Evolutionary conservation across 2,797 vertebrate genomes (phyloP).

Genomic region (Enteromius trimaculatus): DNA sequence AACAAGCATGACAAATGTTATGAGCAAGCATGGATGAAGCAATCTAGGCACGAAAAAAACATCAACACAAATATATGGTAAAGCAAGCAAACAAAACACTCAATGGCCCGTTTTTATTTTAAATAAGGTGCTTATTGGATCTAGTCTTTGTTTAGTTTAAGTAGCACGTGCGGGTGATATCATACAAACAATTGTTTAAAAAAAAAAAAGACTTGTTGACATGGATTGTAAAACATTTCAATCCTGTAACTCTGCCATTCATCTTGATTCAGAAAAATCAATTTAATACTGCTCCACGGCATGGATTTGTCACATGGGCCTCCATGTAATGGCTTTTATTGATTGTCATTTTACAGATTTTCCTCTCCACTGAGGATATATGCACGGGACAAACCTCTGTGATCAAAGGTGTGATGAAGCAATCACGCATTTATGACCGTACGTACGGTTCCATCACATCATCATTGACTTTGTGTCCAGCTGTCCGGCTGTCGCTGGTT

Average conservation of each 20-base stretch:
- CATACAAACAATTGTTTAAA: not conserved
- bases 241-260: constrained; percentile 3
- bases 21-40: not conserved
- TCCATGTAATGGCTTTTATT: constrained; percentile 43
- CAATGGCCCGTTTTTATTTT: not conserved
- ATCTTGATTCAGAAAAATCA: constrained; percentile 41
- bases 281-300: constrained; percentile 7
- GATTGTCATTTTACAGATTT: constrained; percentile 45
- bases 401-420: constrained; percentile 34
- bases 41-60: not conserved
- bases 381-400: constrained; percentile 28
- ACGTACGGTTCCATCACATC: constrained; percentile 22
- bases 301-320: constrained; percentile 13
- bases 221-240: constrained; percentile 24
- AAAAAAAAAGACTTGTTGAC: not conserved
- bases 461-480: constrained; percentile 26
- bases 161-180: not conserved
- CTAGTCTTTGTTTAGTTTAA: not conserved
- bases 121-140: not conserved
- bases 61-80: not conserved
- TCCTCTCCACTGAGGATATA: constrained; percentile 26
- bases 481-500: constrained; percentile 1
- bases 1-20: not conserved
- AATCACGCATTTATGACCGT: constrained; percentile 29
- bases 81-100: not conserved